Percentiles rank a stretch among this genome's conserved stretches.
Evolutionary conservation across 2,888 invertebrate genomes (phyloP).

Genomic region (Drosophila mettleri): DNA sequence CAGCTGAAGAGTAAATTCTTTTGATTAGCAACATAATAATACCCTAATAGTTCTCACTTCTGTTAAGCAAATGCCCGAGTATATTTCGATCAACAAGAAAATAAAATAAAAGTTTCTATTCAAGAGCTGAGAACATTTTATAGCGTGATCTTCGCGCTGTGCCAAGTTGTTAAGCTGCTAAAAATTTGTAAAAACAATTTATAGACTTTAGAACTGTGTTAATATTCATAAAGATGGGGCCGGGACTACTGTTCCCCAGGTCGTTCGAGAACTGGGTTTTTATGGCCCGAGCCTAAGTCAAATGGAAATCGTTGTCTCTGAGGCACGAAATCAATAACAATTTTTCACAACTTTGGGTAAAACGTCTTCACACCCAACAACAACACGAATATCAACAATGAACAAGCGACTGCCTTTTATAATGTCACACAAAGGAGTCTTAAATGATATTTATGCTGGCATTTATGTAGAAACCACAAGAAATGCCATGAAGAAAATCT

Average conservation of each 20-base stretch:
- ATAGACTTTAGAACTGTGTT: constrained; percentile 26
- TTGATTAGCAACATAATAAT: constrained; percentile 4
- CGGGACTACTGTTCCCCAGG: constrained; percentile 41
- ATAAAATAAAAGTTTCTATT: constrained; percentile 5
- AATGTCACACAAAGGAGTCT: constrained; percentile 64
- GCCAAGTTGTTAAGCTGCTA: constrained; percentile 40
- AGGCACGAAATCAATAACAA: constrained; percentile 70
- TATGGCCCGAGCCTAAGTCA: constrained; percentile 31
- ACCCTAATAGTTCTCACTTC: not conserved
- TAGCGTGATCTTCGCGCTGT: constrained; percentile 16
- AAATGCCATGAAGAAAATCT: constrained; percentile 46
- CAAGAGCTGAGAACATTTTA: constrained; percentile 1
- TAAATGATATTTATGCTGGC: constrained; percentile 75
- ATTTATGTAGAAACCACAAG: constrained; percentile 70
- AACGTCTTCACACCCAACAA: constrained; percentile 54
- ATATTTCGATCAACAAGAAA: not conserved
- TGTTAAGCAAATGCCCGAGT: not conserved
- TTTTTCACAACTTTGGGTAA: constrained; percentile 67
- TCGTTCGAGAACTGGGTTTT: constrained; percentile 29
- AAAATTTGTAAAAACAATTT: constrained; percentile 38
- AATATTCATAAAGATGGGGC: constrained; percentile 32
- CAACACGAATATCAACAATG: not conserved
- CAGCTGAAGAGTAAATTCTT: not conserved
- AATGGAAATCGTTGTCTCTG: constrained; percentile 37
- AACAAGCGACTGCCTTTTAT: constrained; percentile 49